These are phyloP conservation scores for Erythrocercus mccallii DNA, from an alignment of 2,113 vertebrate genomes.

Conservation along the genomic window DNA sequence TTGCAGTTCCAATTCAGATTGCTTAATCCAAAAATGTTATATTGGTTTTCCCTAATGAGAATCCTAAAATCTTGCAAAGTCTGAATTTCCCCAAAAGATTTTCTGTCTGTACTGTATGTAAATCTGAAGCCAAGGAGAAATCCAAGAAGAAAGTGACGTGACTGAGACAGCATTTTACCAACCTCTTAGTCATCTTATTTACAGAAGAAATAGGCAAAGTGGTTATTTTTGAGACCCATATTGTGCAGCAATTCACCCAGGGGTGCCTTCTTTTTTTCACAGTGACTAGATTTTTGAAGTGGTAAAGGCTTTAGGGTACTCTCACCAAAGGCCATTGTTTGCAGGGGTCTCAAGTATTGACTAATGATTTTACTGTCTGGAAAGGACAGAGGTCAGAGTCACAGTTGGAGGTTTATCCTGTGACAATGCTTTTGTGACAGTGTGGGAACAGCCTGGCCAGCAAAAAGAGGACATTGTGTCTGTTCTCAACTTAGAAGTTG, in stretches of 20 bases:
- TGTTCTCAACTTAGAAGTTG: background rate
- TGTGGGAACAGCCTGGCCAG: background rate
- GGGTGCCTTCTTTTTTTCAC: background rate
- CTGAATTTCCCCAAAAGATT: background rate
- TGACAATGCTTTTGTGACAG: background rate
- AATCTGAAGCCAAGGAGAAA: background rate
- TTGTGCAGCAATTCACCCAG: background rate
- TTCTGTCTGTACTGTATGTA: background rate
- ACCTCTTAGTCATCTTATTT: background rate
- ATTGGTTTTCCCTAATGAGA: background rate
- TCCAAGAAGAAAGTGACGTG: background rate
- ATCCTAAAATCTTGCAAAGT: background rate
- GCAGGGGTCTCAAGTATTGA: background rate
- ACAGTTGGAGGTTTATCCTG: conserved; percentile 9
- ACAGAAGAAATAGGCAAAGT: background rate
- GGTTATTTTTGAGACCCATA: background rate
- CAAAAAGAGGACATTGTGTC: background rate
- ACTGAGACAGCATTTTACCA: background rate
- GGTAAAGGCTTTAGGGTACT: background rate
- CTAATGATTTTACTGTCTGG: conserved; percentile 21
- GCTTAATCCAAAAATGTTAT: background rate
- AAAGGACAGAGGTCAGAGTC: conserved; percentile 43
- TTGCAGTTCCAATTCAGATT: background rate
- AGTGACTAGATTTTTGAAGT: background rate
- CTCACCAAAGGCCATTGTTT: background rate